Conservation (phyloP, 2,113 vertebrate species). For the Ptilonorhynchus violaceus region DNA sequence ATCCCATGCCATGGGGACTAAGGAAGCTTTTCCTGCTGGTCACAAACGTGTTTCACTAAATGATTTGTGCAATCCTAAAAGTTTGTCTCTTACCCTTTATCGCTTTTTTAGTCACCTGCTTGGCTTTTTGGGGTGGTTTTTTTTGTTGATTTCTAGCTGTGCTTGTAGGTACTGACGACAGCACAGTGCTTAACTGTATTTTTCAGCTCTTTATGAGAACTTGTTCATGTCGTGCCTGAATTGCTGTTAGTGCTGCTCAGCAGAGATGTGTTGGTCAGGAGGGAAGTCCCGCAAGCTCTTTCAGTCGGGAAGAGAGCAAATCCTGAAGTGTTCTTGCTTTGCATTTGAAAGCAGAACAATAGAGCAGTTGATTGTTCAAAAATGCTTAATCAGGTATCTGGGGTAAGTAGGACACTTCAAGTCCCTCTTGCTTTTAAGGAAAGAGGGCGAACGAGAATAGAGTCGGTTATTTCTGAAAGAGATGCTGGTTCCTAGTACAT, state of each 20-base stretch:
- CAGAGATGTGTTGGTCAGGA: neutral
- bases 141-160: neutral
- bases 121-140: neutral
- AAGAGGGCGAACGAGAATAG: neutral
- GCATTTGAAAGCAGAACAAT: neutral
- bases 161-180: neutral
- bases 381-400: slow-evolving; percentile 48
- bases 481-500: neutral
- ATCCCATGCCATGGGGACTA: accelerated
- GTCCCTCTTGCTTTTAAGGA: neutral
- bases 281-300: neutral
- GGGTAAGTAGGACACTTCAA: slow-evolving; percentile 30
- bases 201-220: neutral
- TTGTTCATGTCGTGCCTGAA: accelerated
- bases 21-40: neutral
- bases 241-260: neutral
- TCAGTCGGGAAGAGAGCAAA: neutral
- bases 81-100: neutral
- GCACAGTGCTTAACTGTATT: neutral
- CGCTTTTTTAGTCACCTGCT: neutral
- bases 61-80: neutral
- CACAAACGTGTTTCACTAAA: accelerated
- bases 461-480: neutral
- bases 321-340: neutral
- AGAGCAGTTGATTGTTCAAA: neutral